phyloP scores from a whole-genome alignment of 2,113 vertebrate genomes.

The Cephalopterus ornatus region DNA sequence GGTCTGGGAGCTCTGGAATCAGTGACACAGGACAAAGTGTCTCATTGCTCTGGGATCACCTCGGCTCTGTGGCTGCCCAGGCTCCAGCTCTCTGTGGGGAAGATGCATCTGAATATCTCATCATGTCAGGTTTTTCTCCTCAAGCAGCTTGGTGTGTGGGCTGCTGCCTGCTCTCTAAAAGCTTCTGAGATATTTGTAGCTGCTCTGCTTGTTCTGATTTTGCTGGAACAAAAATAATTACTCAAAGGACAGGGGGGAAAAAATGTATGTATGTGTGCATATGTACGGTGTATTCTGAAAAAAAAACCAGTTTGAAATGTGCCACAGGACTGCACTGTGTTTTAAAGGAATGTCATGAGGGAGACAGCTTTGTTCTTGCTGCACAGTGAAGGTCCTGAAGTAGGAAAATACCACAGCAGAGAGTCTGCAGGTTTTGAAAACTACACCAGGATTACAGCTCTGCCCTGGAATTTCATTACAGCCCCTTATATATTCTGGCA shows the following conservation, averaged over 20 bases:
- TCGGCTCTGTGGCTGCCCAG: neutral
- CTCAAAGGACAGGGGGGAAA: neutral
- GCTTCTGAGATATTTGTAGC: slow-evolving; percentile 50
- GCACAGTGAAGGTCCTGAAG: neutral
- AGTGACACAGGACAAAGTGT: neutral
- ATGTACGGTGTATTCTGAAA: neutral
- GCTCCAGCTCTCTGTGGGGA: neutral
- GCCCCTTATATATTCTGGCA: neutral
- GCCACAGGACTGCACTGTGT: neutral
- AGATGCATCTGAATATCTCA: slow-evolving; percentile 57
- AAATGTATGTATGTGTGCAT: neutral
- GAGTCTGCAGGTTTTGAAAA: neutral
- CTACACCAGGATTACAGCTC: neutral
- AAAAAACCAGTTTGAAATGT: neutral
- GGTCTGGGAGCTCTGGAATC: slow-evolving; percentile 6
- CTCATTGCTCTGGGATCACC: slow-evolving; percentile 17
- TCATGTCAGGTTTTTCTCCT: slow-evolving; percentile 22
- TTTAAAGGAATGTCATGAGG: neutral
- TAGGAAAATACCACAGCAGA: neutral
- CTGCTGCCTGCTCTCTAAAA: slow-evolving; percentile 65
- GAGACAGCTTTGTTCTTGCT: neutral
- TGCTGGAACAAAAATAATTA: slow-evolving; percentile 57
- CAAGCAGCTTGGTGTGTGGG: slow-evolving; percentile 42
- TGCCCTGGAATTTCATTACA: neutral
- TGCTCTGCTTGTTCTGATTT: slow-evolving; percentile 45